A percentile compares a stretch with the other conserved stretches of the same genome.
Evolutionary conservation across 2,797 vertebrate genomes (phyloP).

Genomic region (Oryzias sinensis): DNA sequence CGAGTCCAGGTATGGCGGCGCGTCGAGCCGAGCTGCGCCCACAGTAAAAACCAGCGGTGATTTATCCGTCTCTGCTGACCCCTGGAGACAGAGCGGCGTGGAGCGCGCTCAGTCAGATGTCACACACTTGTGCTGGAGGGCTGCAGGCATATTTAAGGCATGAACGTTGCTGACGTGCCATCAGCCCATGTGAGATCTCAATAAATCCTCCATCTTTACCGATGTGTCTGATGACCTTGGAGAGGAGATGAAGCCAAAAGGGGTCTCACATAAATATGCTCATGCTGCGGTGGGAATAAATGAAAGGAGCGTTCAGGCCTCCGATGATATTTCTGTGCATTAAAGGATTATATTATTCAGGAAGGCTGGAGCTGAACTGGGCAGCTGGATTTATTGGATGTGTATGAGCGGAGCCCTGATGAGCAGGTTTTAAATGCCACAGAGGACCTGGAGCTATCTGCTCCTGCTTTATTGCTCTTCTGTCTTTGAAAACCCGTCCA

Average conservation of each 20-base stretch:
- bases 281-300: slow-evolving; percentile 15
- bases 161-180: slow-evolving; percentile 29
- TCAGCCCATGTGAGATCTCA: slow-evolving; percentile 22
- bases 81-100: slow-evolving; percentile 18
- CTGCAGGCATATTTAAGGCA: slow-evolving; percentile 40
- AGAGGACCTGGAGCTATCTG: slow-evolving; percentile 52
- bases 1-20: slow-evolving; percentile 3
- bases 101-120: slow-evolving; percentile 47
- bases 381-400: slow-evolving; percentile 45
- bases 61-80: slow-evolving; percentile 41
- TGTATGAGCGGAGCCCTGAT: slow-evolving; percentile 26
- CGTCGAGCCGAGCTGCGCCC: background rate
- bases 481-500: slow-evolving; percentile 35
- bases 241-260: background rate
- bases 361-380: slow-evolving; percentile 38
- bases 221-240: no score
- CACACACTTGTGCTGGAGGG: slow-evolving; percentile 6
- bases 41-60: slow-evolving; percentile 22
- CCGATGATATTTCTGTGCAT: slow-evolving; percentile 31
- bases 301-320: slow-evolving; percentile 15
- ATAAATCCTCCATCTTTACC: slow-evolving; percentile 31
- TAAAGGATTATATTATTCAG: slow-evolving; percentile 61
- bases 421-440: slow-evolving; percentile 66
- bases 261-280: slow-evolving; percentile 21
- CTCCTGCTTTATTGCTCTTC: slow-evolving; percentile 41